A percentile compares a stretch with the other conserved stretches of the same genome.
These are phyloP conservation scores for Eutolmus rufibarbis DNA, from an alignment of 2,888 invertebrate species.

Conservation along the genomic window DNA sequence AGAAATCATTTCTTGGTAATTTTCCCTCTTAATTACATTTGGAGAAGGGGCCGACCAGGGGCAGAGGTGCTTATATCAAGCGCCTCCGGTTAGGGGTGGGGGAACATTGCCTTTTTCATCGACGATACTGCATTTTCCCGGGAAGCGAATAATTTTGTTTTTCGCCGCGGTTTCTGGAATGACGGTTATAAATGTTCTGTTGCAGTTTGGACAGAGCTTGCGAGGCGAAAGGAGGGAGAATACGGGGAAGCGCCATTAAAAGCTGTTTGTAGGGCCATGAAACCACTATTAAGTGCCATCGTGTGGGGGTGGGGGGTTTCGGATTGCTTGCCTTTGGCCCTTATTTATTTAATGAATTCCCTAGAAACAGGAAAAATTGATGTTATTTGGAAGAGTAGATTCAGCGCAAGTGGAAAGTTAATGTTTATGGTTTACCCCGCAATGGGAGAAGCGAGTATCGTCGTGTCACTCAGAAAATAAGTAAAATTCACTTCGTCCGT, in stretches of 20 bases:
- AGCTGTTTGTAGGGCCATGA: background rate
- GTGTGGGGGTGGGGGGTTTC: background rate
- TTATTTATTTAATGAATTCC: background rate
- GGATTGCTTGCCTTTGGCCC: background rate
- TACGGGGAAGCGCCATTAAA: background rate
- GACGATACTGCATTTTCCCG: background rate
- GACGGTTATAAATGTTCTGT: background rate
- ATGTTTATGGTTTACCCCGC: background rate
- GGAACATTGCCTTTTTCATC: background rate
- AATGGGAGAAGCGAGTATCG: background rate
- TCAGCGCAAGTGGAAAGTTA: background rate
- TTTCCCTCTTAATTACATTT: conserved; percentile 30
- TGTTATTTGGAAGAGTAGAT: background rate
- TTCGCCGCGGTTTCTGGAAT: background rate
- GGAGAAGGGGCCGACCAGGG: background rate
- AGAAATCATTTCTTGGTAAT: conserved; percentile 41
- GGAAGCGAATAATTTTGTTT: background rate
- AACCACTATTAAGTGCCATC: background rate
- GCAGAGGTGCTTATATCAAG: background rate
- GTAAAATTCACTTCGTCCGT: background rate
- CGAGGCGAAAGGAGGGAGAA: background rate
- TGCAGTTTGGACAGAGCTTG: background rate
- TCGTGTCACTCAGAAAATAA: background rate
- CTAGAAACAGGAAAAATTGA: background rate
- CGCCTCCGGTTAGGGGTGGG: background rate